phyloP scores from a whole-genome alignment of 2,797 vertebrate genomes.

The Sebastes itinus region DNA sequence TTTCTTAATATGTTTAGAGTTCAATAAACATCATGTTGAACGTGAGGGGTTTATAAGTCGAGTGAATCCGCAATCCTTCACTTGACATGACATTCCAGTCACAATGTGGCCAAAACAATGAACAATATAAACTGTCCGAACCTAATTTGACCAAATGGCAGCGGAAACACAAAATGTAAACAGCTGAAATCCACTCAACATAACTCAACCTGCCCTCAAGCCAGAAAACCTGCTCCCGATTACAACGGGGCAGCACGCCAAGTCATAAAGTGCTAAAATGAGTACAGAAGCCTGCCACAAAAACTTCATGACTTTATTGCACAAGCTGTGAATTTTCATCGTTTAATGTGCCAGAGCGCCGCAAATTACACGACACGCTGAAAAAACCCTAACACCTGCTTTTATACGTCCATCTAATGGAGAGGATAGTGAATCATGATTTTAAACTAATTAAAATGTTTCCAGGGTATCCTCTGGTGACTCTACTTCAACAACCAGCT shows the following conservation, averaged over 20 bases:
- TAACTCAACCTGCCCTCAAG: constrained; percentile 20
- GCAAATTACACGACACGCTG: background rate
- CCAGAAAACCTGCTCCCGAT: constrained; percentile 49
- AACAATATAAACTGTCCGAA: constrained; percentile 20
- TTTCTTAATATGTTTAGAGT: constrained; percentile 22
- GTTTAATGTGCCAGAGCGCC: background rate
- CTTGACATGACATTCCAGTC: constrained; percentile 2
- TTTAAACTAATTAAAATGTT: background rate
- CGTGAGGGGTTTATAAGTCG: background rate
- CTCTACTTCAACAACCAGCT: background rate
- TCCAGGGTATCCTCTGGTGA: background rate
- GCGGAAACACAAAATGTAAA: constrained; percentile 41
- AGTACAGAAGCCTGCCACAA: background rate
- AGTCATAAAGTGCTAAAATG: constrained; percentile 1
- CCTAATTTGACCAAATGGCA: constrained; percentile 28
- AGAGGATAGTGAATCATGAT: background rate
- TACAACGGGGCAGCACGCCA: constrained; percentile 25
- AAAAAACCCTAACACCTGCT: background rate
- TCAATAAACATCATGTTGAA: constrained; percentile 5
- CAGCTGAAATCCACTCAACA: constrained; percentile 35
- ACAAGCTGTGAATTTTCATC: constrained; percentile 13
- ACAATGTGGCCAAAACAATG: constrained; percentile 15
- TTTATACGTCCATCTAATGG: background rate
- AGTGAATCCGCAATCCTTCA: background rate
- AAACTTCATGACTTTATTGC: constrained; percentile 4